Evolutionary conservation across 2,888 invertebrate genomes (phyloP).

Genomic region (Hipparchia semele): DNA sequence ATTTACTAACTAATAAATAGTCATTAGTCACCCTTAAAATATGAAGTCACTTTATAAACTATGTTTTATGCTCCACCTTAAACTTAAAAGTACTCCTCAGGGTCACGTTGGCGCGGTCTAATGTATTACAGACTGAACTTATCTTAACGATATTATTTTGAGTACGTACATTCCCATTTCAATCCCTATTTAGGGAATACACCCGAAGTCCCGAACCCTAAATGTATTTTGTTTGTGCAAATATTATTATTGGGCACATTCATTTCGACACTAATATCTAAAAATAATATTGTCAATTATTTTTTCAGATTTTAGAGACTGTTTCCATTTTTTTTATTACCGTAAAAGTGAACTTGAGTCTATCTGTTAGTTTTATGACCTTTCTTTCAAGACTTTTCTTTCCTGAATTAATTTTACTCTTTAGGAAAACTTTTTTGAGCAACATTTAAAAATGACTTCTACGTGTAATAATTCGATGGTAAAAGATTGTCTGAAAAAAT

Average conservation of each 20-base stretch:
- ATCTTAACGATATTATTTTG: constrained; percentile 13
- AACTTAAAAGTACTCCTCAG: constrained; percentile 25
- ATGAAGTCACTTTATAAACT: constrained; percentile 10
- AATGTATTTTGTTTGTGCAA: neutral
- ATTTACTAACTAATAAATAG: neutral
- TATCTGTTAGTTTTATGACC: too few species aligned
- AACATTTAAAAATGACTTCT: too few species aligned
- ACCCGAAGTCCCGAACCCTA: neutral
- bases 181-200: constrained; percentile 9
- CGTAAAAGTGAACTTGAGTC: too few species aligned
- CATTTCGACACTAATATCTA: too few species aligned
- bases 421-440: too few species aligned
- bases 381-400: too few species aligned
- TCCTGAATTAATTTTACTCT: too few species aligned
- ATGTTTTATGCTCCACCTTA: constrained; percentile 7
- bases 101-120: constrained; percentile 27
- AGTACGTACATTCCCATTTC: neutral
- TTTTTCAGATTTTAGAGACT: too few species aligned
- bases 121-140: constrained; percentile 27
- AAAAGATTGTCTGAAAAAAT: too few species aligned
- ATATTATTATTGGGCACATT: neutral
- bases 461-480: too few species aligned
- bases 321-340: too few species aligned
- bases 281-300: too few species aligned
- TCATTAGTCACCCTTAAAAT: neutral